Base-by-base conservation (phyloP, 1,140 invertebrate genomes). In the Meloidogyne chitwoodi region DNA sequence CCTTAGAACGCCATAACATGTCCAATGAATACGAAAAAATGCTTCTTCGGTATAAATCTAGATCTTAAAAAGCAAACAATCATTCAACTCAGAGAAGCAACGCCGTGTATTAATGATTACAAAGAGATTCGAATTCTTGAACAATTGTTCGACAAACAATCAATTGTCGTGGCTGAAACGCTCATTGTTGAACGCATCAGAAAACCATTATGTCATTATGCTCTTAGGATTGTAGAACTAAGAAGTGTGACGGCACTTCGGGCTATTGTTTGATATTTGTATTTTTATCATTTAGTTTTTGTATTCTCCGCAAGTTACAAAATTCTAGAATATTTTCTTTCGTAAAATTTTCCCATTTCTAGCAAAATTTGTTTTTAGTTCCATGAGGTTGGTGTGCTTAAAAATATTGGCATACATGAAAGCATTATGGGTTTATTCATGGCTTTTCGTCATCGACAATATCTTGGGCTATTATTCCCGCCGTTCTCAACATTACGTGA, bases 361-460 rank as follows among this genome's bases (percentile, higher is more conserved):
- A 31, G 10, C 0, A n/a, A 24, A 24, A 44, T 8, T 72, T 14
- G 3, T 4, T n/a, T 16, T 73, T 63, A 73, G 71, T 61, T 73
- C 19, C 71, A 73, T 27, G 71, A 73, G 24, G 64, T 73, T 27
- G 26, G 12, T 34, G n/a, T 73, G n/a, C 71, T 73, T 24, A 63
- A 73, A 16, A 56, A 73, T 41, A 41, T 73, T 22, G 71, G 56
- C 5, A 61, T 61, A 12, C 71, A 73, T 61, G 41, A 26, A 14
- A 63, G 38, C 48, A 64, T 63, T 22, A 64, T 73, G 41, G 71
- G 71, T 10, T 64, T 73, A 34, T 73, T 73, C n/a, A 12, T 64
- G n/a, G 71, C 71, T 26, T 73, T 73, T n/a, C 44, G 71, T 10
- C 71, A 73, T 63, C 71, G 71, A 19, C 71, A 73, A 64, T 73